These are phyloP conservation scores for Apotomis capreana DNA, from an alignment of 2,888 invertebrate genomes.

Conservation along the genomic window DNA sequence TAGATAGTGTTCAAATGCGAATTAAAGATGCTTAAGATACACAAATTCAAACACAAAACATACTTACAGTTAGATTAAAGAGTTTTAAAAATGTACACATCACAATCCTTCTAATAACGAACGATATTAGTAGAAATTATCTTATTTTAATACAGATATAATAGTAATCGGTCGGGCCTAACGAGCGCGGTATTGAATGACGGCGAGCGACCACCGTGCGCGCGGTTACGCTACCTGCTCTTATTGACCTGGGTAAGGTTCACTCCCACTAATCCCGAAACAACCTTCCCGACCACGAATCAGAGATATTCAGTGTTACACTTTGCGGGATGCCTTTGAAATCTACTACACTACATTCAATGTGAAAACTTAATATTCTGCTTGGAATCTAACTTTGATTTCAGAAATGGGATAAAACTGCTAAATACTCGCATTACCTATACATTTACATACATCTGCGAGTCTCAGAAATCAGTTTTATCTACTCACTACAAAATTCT, in stretches of 20 bases:
- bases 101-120: slow-evolving; percentile 1
- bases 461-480: too few species aligned
- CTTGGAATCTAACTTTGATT: slow-evolving; percentile 3
- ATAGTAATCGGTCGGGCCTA: slow-evolving; percentile 32
- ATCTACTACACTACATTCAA: slow-evolving; percentile 21
- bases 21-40: too few species aligned
- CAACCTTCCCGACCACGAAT: slow-evolving; percentile 69
- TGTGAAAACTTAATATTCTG: slow-evolving; percentile 12
- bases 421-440: neutral
- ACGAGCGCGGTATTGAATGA: slow-evolving; percentile 55
- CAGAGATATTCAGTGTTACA: slow-evolving; percentile 61
- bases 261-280: slow-evolving; percentile 67
- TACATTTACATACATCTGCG: too few species aligned
- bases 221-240: slow-evolving; percentile 68
- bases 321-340: slow-evolving; percentile 38
- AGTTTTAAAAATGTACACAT: neutral
- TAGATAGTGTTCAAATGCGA: neutral
- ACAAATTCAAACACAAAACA: too few species aligned
- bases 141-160: slow-evolving; percentile 20
- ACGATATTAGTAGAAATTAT: slow-evolving; percentile 1
- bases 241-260: slow-evolving; percentile 71
- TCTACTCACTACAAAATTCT: neutral
- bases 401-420: slow-evolving; percentile 11
- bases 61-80: too few species aligned
- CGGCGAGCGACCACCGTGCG: slow-evolving; percentile 52